A percentile compares a stretch with the other conserved stretches of the same genome.
phyloP scores from a whole-genome alignment of 2,888 invertebrate species.

The Syrista parreyssii region DNA sequence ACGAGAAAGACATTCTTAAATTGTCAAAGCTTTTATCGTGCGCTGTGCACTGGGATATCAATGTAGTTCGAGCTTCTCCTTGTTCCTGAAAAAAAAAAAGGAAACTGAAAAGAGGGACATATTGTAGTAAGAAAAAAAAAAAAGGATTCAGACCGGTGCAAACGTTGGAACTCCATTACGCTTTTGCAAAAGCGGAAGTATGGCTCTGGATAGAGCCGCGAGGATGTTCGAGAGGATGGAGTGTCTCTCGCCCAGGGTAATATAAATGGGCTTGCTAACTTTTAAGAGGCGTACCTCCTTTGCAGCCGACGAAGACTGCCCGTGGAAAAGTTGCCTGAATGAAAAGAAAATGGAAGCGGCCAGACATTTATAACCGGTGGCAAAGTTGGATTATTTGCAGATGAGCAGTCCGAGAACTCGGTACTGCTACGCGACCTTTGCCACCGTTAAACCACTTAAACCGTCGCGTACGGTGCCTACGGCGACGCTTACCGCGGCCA shows the following conservation, averaged over 20 bases:
- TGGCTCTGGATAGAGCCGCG: slow-evolving; percentile 12
- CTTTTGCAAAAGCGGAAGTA: slow-evolving; percentile 19
- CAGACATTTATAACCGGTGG: slow-evolving; percentile 7
- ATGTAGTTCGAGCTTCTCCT: not conserved
- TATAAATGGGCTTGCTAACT: slow-evolving; percentile 22
- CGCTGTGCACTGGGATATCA: no score
- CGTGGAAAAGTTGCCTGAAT: not conserved
- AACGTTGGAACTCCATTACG: slow-evolving; percentile 3
- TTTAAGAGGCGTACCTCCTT: slow-evolving; percentile 2
- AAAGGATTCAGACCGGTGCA: not conserved
- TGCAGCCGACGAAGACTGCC: not conserved
- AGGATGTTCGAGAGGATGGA: not conserved
- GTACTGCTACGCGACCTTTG: not conserved
- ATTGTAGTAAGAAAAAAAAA: not conserved
- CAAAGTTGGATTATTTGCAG: slow-evolving; percentile 4
- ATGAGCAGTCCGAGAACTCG: not conserved
- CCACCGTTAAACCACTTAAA: not conserved
- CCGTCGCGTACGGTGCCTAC: not conserved
- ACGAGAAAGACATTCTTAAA: not conserved
- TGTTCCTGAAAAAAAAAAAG: not conserved
- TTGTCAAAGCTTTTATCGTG: not conserved
- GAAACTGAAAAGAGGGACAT: not conserved
- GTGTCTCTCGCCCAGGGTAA: slow-evolving; percentile 17
- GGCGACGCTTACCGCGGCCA: not conserved
- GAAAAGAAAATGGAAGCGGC: slow-evolving; percentile 6